Base-by-base conservation (phyloP, 2,797 vertebrate species). In the Neosilurus hyrtlii region DNA sequence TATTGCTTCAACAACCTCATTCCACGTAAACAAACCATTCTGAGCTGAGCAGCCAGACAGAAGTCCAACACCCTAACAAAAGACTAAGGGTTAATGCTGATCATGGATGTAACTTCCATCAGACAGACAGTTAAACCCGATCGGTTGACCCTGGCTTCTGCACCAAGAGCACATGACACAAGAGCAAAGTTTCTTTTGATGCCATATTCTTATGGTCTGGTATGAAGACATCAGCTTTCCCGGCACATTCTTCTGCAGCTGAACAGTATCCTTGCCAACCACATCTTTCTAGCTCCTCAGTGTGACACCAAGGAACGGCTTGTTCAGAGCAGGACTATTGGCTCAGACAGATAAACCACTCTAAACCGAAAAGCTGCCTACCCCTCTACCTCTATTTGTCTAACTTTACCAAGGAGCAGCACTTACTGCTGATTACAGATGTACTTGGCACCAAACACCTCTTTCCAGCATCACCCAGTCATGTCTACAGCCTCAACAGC, bases 391-490 rank as follows among this genome's bases (percentile, higher is more conserved):
- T 52, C 62, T 51, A 18, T 52, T 37, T 56, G 51, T 67, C 63
- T 56, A 52, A 52, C 12, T 52, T 9, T n/a, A 63, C 35, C 24
- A 51, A 63, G 14, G 37, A 56, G 49, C 63, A 26, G 59, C 26
- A 37, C 22, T 67, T 30, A 67, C 16, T 67, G 49, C 77, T 54
- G 62, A 79, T 79, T 66, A 67, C 63, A 22, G 37, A 43, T 26
- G 37, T 26, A 78, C 57, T 62, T 65, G 75, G 35, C 61, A 63
- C 59, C 37, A 26, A 51, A 66, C n/a, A 65, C 61, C 56, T 35
- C 37, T 61, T 76, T 76, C 7, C 22, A 43, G 30, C 9, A 61
- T n/a, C 35, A 49, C n/a, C 14, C 14, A 43, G 43, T 76, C 74
- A 43, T 61, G 56, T 22, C 20, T 62, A 22, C 22, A 0, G 59